A percentile compares a stretch with the other conserved stretches of the same genome.
These are phyloP conservation scores for Diploscapter pachys DNA, from an alignment of 1,140 invertebrate genomes.

Conservation along the genomic window DNA sequence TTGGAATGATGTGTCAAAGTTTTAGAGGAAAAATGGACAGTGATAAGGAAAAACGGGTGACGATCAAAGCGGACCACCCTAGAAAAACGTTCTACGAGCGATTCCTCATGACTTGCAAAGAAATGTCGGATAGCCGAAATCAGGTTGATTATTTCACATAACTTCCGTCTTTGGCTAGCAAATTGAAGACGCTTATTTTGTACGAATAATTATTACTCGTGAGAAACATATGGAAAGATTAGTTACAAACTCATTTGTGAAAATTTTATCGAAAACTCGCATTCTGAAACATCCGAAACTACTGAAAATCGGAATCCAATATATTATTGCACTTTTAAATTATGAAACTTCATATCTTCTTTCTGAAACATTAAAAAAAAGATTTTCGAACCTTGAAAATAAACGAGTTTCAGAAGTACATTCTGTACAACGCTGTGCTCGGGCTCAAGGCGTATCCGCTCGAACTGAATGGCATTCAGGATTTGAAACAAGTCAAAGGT, in stretches of 20 bases:
- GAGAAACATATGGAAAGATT: too few species aligned
- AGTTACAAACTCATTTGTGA: too few species aligned
- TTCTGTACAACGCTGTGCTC: constrained; percentile 19
- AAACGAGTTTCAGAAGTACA: constrained; percentile 10
- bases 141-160: neutral
- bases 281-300: too few species aligned
- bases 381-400: neutral
- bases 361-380: constrained; percentile 19
- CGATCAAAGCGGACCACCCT: constrained; percentile 15
- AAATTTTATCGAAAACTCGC: too few species aligned
- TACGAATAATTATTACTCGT: too few species aligned
- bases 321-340: neutral
- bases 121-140: neutral
- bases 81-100: constrained; percentile 14
- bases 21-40: neutral
- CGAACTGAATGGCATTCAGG: constrained; percentile 20
- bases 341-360: neutral
- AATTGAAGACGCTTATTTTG: too few species aligned
- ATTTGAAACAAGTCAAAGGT: constrained; percentile 23
- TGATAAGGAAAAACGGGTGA: constrained; percentile 20
- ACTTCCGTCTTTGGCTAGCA: too few species aligned
- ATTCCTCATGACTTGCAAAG: too few species aligned
- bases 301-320: too few species aligned
- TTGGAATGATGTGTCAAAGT: neutral
- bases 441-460: constrained; percentile 15